Evolutionary conservation across 1,140 invertebrate species (phyloP), one percentile per base, ranked within the genome.

Genomic region (Magallana angulata): DNA sequence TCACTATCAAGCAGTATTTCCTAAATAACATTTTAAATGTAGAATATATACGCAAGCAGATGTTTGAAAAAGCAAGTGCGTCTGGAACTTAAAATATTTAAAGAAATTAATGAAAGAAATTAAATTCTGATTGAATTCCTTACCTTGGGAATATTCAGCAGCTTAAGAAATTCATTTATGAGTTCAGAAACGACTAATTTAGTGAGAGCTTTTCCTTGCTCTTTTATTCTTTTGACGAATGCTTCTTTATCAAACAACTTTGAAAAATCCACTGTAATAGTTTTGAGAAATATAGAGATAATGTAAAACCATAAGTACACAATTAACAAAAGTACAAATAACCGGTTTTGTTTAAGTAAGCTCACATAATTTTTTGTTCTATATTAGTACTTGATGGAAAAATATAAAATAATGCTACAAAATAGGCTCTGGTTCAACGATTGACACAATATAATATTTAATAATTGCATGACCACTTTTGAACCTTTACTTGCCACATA

Each of bases 251-350:
- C 85, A 76, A 88, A 90, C 6, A 85, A 83, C 11, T 85, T 62
- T 57, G 85, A 86, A 68, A 84, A 90, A 64, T 88, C 82, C 16
- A 90, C 89, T 90, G 87, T 16, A 86, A 88, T 71, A 30, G 8
- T 11, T 30, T 48, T n/a, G 16, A 81, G 36, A 81, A 18, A n/a
- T n/a, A 71, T n/a, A 82, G 14, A 8, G 18, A 57, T 57, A 57
- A 7, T 6, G 57, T 8, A 16, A 82, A 57, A 58, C 18, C 6
- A 64, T 64, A 64, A 64, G 18, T 18, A 64, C 62, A 64, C 62
- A 64, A 64, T 1, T 16, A 64, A 14, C 14, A 16, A 36, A 36
- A 36, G 36, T 36, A 36, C 36, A 36, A 3, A 36, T 36, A 36
- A 36, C 36, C 36, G 36, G 36, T 36, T 36, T 36, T 36, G 36